Evolutionary conservation across 2,797 vertebrate genomes (phyloP).

Genomic region (Danio tinwini): DNA sequence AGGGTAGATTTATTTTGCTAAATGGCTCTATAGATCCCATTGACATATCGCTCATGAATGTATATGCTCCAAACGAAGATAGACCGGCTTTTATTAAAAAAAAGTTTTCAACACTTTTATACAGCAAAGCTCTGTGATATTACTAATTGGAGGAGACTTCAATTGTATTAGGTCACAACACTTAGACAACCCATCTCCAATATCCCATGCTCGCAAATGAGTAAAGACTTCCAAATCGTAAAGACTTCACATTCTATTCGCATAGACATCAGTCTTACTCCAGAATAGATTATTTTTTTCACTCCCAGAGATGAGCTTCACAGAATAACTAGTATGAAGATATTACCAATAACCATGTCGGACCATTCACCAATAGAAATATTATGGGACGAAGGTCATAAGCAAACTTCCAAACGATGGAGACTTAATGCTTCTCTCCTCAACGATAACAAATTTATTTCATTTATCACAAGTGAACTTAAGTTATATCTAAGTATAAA

Average conservation of each 20-base stretch:
- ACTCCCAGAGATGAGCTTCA: too few relatives aligned
- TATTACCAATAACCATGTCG: constrained; percentile 1
- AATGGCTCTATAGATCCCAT: constrained; percentile 43
- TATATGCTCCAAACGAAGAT: constrained; percentile 47
- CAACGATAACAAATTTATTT: too few relatives aligned
- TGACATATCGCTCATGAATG: constrained; percentile 38
- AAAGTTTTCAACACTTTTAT: not conserved
- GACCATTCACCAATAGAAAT: not conserved
- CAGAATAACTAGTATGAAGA: too few relatives aligned
- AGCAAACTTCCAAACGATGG: too few relatives aligned
- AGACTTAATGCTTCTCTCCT: too few relatives aligned
- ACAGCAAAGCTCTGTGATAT: not conserved
- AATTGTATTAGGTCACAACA: constrained; percentile 13
- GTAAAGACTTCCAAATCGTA: too few relatives aligned
- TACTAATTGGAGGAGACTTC: constrained; percentile 22
- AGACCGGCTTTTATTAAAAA: constrained; percentile 23
- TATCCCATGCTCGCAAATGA: not conserved
- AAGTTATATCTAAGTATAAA: too few relatives aligned
- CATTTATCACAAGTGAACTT: too few relatives aligned
- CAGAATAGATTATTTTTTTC: too few relatives aligned
- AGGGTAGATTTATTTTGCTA: constrained; percentile 9
- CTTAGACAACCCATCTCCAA: constrained; percentile 8
- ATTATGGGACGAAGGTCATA: not conserved
- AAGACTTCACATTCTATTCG: too few relatives aligned
- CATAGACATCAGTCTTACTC: too few relatives aligned